Conservation (phyloP, 2,888 invertebrate genomes). For the Dysmachus trigonus region DNA sequence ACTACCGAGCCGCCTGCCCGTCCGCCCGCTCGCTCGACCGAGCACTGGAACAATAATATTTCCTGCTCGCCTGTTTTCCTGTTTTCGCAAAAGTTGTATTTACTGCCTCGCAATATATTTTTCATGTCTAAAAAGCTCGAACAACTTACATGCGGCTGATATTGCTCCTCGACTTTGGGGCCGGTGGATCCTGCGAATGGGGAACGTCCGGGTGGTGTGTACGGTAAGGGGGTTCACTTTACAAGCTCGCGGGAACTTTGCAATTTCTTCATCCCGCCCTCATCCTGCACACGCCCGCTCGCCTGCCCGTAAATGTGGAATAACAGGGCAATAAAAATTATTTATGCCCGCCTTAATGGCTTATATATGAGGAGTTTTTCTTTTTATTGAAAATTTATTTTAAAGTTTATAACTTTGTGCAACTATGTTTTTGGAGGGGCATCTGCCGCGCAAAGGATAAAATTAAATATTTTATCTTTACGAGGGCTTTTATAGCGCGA, state of each 20-base stretch:
- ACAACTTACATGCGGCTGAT: conserved; percentile 34
- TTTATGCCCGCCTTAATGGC: conserved; percentile 49
- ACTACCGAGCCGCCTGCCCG: too few relatives aligned
- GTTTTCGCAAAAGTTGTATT: conserved; percentile 44
- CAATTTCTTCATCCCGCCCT: conserved; percentile 15
- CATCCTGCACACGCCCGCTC: not conserved
- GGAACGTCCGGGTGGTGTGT: not conserved
- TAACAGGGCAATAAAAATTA: conserved; percentile 49
- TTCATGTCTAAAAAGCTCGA: conserved; percentile 45
- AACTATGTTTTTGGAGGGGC: conserved; percentile 40
- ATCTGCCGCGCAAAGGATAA: conserved; percentile 10
- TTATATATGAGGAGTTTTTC: conserved; percentile 48
- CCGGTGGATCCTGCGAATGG: not conserved
- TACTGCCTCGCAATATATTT: conserved; percentile 45
- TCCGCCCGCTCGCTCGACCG: not conserved
- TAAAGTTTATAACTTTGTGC: conserved; percentile 48
- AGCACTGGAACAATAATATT: conserved; percentile 37
- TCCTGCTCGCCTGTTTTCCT: conserved; percentile 29
- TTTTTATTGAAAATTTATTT: conserved; percentile 48
- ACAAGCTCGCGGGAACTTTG: conserved; percentile 41
- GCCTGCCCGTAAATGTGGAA: conserved; percentile 45
- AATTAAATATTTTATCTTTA: conserved; percentile 41
- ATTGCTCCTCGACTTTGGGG: conserved; percentile 1
- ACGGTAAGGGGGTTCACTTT: conserved; percentile 24
- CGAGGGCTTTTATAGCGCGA: conserved; percentile 28